Base-by-base conservation (phyloP, 2,113 vertebrate genomes). In the Puma concolor region DNA sequence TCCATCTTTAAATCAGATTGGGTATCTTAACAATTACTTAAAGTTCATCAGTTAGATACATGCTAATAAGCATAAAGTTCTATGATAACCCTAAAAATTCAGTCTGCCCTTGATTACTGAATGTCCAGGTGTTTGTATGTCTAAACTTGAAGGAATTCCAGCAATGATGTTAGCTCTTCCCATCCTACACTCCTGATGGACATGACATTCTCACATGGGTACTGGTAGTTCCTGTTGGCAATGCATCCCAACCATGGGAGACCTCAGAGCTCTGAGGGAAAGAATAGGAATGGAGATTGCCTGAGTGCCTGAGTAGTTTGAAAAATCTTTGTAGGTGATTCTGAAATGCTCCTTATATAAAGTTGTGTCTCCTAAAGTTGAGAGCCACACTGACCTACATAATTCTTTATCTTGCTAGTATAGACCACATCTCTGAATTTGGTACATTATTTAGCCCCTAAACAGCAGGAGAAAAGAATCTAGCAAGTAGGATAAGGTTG, bases 1-100 rank as follows among this genome's bases (percentile, higher is more conserved):
- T 38, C 21, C 5, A 17, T 79, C 14, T 91, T 94, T 92, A 96
- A 93, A 72, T 91, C 44, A 89, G 27, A 84, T 95, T 76, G 54
- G 14, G 14, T 85, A 96, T 83, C 80, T 93, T 92, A 88, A 84
- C 38, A 89, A 57, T 14, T 17, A 72, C 2, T 92, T 82, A 21
- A 76, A 74, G 31, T 44, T 25, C 29, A 85, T 76, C 41, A 36
- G 19, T 86, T 88, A 91, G 41, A 77, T 1, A 72, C 2, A 13
- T 80, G 31, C 44, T 71, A 92, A 94, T 77, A 86, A 86, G 88
- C n/a, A 48, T 64, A 38, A 74, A 92, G 36, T 48, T 4, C 33
- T 52, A 50, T 2, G 63, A 64, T 64, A 60, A 96, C 82, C n/a
- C n/a, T 86, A 6, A 86, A 96, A 87, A 94, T 3, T 88, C 38